Evolutionary conservation across 2,888 invertebrate species (phyloP), one percentile per base, ranked within the genome.

Genomic region (Ethmia dodecea): DNA sequence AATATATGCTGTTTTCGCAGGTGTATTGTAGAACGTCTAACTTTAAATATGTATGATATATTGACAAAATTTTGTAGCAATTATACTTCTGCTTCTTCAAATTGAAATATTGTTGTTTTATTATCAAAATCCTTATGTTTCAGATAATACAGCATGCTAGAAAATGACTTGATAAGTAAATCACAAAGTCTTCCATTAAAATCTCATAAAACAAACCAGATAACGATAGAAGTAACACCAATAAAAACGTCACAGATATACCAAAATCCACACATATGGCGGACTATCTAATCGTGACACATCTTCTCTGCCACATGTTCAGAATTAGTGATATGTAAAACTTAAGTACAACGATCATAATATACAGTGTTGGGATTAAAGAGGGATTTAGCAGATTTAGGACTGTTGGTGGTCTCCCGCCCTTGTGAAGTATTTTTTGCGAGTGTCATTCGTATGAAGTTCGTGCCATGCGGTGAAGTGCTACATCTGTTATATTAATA

Each of bases 261-360:
- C 38, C 44, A 43, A 47, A 47, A 50, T 24, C 50, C 42, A 29
- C 32, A 43, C 55, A 52, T 50, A 59, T 55, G 54, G 29, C 45
- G 47, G 49, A 45, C 49, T 40, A 40, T 35, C 48, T 32, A 44
- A 45, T 43, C 47, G 47, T 49, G 49, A 45, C 47, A 44, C 64
- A 65, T 61, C 59, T 47, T 36, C 46, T 73, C 71, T 83, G 74
- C 70, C 84, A 84, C 83, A 84, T 86, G 84, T 80, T 65, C 50
- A 48, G 81, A 51, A 73, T 83, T 78, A 83, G 63, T 56, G 61
- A 68, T 55, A 61, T 62, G 60, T 65, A 60, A 59, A 52, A 62
- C 61, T 66, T 68, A 78, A 80, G 74, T 70, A 78, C 75, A 57
- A 63, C 72, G 68, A 81, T 84, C 84, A 83, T 73, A 84, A 84